Percentiles rank a stretch among this genome's conserved stretches.
These are phyloP conservation scores for Lasioglossum lativentre DNA, from an alignment of 2,888 invertebrate genomes.

Conservation along the genomic window DNA sequence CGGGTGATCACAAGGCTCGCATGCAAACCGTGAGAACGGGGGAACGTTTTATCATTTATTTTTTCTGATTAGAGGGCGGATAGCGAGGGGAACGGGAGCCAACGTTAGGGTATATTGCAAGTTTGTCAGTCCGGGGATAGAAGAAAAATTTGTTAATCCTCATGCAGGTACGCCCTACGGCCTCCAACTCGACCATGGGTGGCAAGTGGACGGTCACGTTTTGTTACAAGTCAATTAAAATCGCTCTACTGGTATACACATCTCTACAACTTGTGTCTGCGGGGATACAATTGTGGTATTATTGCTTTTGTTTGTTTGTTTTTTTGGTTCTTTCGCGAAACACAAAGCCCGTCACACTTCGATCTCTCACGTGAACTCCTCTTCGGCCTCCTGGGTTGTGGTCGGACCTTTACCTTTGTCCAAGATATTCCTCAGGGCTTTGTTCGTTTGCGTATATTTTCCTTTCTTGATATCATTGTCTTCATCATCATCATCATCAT, in stretches of 20 bases:
- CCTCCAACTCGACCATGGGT: constrained; percentile 59
- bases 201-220: constrained; percentile 64
- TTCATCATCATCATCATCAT: constrained; percentile 82
- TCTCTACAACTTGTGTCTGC: constrained; percentile 57
- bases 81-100: constrained; percentile 9
- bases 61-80: neutral
- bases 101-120: constrained; percentile 25
- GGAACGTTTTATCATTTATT: constrained; percentile 21
- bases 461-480: constrained; percentile 78
- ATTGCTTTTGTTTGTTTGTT: constrained; percentile 43
- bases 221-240: constrained; percentile 65
- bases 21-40: constrained; percentile 61
- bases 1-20: constrained; percentile 54
- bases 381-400: constrained; percentile 80
- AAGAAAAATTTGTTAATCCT: constrained; percentile 37
- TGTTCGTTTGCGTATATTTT: constrained; percentile 69
- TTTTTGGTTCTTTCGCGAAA: constrained; percentile 64
- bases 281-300: constrained; percentile 56
- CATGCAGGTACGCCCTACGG: constrained; percentile 75
- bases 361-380: constrained; percentile 78
- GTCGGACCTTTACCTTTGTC: constrained; percentile 81
- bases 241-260: constrained; percentile 67
- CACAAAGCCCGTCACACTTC: constrained; percentile 77
- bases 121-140: constrained; percentile 35
- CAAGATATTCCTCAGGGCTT: constrained; percentile 71